A percentile compares a stretch with the other conserved stretches of the same genome.
These are phyloP conservation scores for Tinea pellionella DNA, from an alignment of 2,888 invertebrate species.

Conservation along the genomic window DNA sequence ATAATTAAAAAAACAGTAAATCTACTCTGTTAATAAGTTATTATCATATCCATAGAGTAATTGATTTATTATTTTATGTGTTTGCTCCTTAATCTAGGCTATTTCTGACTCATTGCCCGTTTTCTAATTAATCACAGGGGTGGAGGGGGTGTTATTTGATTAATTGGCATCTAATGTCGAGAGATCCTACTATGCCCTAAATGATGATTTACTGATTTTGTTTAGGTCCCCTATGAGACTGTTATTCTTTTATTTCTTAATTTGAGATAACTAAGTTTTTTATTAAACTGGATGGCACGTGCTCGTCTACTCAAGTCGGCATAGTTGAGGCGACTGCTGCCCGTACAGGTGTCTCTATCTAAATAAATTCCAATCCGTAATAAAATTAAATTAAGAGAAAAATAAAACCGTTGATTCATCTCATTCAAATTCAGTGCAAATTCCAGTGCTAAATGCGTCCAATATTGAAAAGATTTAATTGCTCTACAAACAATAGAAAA, in stretches of 20 bases:
- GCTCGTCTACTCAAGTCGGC: no score
- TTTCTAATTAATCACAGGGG: constrained; percentile 64
- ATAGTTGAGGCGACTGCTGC: no score
- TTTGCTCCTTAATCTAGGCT: constrained; percentile 33
- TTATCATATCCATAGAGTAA: not conserved
- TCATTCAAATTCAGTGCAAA: not conserved
- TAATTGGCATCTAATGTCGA: constrained; percentile 35
- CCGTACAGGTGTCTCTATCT: no score
- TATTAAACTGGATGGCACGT: no score
- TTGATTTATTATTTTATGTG: not conserved
- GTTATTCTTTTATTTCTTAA: not conserved
- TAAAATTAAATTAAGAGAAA: not conserved
- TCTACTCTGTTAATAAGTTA: no score
- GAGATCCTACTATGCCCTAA: constrained; percentile 15
- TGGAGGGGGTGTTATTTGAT: constrained; percentile 61
- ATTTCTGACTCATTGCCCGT: constrained; percentile 57
- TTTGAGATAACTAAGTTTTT: no score
- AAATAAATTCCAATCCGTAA: no score
- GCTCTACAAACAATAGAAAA: not conserved
- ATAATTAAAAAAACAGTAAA: no score
- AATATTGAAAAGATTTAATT: not conserved
- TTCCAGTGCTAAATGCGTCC: not conserved
- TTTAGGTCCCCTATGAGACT: not conserved
- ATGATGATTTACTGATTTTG: constrained; percentile 47
- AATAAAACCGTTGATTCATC: not conserved